Evolutionary conservation across 2,113 vertebrate species (phyloP).

Genomic region (Cryptoleucopteryx plumbea): DNA sequence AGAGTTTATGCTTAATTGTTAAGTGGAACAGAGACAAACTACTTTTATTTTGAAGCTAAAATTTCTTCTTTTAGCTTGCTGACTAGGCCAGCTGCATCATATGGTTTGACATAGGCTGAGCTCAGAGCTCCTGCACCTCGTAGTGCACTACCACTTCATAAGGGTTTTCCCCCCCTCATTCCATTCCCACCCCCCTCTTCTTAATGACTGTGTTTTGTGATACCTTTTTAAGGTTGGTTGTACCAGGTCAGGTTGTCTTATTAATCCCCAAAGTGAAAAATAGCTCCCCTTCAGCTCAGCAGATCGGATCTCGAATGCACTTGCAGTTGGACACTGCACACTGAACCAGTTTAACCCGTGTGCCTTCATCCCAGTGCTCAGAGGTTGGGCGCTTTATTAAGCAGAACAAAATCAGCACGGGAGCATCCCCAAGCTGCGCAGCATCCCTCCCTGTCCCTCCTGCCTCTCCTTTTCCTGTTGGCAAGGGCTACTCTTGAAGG

Average conservation of each 20-base stretch:
- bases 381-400: background rate
- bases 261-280: background rate
- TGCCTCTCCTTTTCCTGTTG: constrained; percentile 5
- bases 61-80: background rate
- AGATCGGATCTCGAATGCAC: background rate
- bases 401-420: background rate
- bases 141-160: no score
- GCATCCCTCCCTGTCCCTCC: background rate
- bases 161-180: no score
- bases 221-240: background rate
- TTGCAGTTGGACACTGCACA: background rate
- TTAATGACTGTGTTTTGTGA: background rate
- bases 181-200: background rate
- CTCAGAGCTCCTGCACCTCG: no score
- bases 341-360: constrained; percentile 8
- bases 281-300: background rate
- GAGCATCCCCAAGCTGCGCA: background rate
- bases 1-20: constrained; percentile 37
- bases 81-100: background rate
- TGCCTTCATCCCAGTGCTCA: background rate
- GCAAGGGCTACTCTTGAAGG: constrained; percentile 49
- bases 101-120: no score
- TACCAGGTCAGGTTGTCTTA: background rate
- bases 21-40: constrained; percentile 17
- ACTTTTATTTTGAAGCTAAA: constrained; percentile 51